Percentiles rank a stretch among this genome's conserved stretches.
Conservation (phyloP, 2,888 invertebrate species). For the Masnerella sp. region DNA sequence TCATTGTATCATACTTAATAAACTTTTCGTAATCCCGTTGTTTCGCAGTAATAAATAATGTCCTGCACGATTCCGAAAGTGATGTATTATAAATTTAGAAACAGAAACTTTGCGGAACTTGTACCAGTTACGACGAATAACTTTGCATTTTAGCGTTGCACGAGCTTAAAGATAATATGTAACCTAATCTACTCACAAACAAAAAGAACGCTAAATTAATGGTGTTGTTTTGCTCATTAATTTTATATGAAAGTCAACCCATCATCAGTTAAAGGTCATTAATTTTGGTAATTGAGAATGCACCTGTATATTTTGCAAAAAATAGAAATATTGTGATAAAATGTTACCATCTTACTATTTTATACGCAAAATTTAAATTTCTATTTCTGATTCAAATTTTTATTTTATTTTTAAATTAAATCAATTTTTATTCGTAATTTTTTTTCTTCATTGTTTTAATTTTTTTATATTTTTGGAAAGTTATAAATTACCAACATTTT, state of each 20-base stretch:
- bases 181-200: slow-evolving; percentile 17
- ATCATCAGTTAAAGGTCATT: no score
- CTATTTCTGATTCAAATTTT: no score
- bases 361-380: no score
- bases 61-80: neutral
- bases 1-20: slow-evolving; percentile 5
- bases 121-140: slow-evolving; percentile 14
- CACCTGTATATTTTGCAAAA: no score
- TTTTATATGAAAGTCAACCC: neutral
- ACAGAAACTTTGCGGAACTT: slow-evolving; percentile 23
- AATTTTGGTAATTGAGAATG: no score
- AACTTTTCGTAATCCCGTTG: slow-evolving; percentile 10
- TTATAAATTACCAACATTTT: no score
- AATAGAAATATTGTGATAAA: no score
- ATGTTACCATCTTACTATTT: no score
- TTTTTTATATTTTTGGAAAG: no score
- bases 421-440: no score
- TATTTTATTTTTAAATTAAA: no score
- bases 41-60: slow-evolving; percentile 24
- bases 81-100: slow-evolving; percentile 28
- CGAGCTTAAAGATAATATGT: slow-evolving; percentile 24
- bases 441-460: no score
- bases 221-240: slow-evolving; percentile 8
- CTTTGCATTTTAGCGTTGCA: slow-evolving; percentile 22
- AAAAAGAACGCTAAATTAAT: slow-evolving; percentile 4